Evolutionary conservation across 2,797 vertebrate genomes (phyloP), one percentile per base, ranked within the genome.

Genomic region (Dendrocincla fuliginosa): DNA sequence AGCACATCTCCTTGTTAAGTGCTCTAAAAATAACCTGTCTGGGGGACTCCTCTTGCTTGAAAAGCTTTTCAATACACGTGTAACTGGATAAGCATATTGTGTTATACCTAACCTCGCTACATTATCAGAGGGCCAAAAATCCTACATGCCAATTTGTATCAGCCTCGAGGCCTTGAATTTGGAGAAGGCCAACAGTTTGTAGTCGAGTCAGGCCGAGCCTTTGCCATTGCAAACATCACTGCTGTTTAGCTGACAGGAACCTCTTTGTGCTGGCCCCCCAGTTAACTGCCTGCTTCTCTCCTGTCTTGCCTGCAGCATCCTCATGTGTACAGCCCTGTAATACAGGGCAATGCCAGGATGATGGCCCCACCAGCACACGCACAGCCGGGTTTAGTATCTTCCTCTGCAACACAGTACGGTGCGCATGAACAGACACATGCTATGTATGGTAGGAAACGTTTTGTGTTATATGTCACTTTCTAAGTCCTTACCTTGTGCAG

Each of bases 301-400:
- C 75, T 94, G 37, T 94, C 42, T 93, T 97, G 55, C 74, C 95
- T n/a, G 50, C 98, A 99, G 99, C 98, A 99, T 53, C 99, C 99
- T 98, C 99, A 99, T 91, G 98, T 99, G 95, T 99, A 99, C 96
- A 99, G 99, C 97, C 99, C 99, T 49, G 99, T 99, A 76, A 99
- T 99, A 98, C 99, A 99, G 98, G 98, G 99, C 87, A 98, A 97
- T 68, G 98, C 99, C 90, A 98, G 99, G 95, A 99, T 99, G 99
- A 99, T 99, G 98, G 99, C 98, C 14, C 98, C 99, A 37, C 98
- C 98, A 69, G 94, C 98, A 24, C 99, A 99, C 12, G 99, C 98
- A 84, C 99, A 99, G 95, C 99, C 99, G 84, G 97, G 98, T 91
- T 98, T 99, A 67, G 99, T 99, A 60, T 99, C 99, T 24, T 99